These are phyloP conservation scores for Parazoanthus darwini DNA, from an alignment of 92 coral and sea anemone genomes.

Conservation along the genomic window DNA sequence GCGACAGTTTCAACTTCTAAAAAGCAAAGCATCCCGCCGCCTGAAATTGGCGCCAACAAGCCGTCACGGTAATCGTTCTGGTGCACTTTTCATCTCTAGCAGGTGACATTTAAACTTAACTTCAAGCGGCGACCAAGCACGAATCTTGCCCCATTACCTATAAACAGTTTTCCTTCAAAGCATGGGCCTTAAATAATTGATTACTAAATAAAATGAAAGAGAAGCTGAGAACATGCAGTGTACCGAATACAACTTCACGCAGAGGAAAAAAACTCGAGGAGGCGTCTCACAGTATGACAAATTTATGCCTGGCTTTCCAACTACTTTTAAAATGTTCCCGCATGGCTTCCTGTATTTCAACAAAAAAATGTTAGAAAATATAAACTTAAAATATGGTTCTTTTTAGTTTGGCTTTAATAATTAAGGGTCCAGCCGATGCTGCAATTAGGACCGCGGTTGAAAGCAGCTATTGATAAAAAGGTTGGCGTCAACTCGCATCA, in stretches of 20 bases:
- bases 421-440: conserved; percentile 8
- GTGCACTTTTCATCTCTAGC: conserved; percentile 24
- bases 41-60: conserved; percentile 27
- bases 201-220: neutral
- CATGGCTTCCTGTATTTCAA: neutral
- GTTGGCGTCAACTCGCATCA: conserved; percentile 15
- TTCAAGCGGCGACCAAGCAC: conserved; percentile 3
- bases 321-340: neutral
- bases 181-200: conserved; percentile 12
- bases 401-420: conserved; percentile 28
- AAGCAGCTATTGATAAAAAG: conserved; percentile 34
- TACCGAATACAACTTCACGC: neutral
- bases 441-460: conserved; percentile 31
- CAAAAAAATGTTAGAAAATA: neutral
- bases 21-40: neutral
- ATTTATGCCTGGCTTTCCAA: neutral
- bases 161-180: conserved; percentile 32
- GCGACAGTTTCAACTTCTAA: neutral
- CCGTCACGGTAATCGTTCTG: conserved; percentile 8
- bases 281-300: neutral
- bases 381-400: neutral
- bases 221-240: neutral
- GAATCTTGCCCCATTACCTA: conserved; percentile 15
- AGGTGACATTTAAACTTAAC: conserved; percentile 17
- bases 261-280: neutral